Conservation (phyloP, 2,888 invertebrate species). For the Xestobium rufovillosum region DNA sequence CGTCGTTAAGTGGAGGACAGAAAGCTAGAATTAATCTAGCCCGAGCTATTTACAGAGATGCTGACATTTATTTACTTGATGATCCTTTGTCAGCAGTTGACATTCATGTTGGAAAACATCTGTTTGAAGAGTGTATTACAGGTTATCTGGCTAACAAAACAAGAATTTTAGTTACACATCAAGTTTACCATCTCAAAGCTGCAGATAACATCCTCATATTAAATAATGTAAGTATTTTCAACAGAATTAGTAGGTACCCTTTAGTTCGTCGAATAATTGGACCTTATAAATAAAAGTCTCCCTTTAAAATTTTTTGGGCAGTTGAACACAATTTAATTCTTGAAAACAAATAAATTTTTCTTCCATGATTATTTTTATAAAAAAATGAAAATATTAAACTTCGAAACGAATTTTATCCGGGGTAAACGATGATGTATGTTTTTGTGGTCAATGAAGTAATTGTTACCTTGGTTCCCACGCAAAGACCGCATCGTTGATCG, state of each 20-base stretch:
- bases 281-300: no score
- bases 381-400: no score
- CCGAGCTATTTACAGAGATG: constrained; percentile 60
- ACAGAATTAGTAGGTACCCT: background rate
- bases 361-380: no score
- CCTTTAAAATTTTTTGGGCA: no score
- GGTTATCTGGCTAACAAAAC: constrained; percentile 60
- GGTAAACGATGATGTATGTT: no score
- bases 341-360: no score
- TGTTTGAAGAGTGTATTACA: constrained; percentile 72
- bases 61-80: constrained; percentile 75
- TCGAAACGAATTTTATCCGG: no score
- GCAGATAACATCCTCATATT: constrained; percentile 61
- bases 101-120: constrained; percentile 66
- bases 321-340: no score
- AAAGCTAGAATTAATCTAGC: constrained; percentile 66
- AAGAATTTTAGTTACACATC: constrained; percentile 76
- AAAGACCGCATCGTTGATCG: no score
- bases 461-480: no score
- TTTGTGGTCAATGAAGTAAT: no score
- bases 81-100: constrained; percentile 86
- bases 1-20: constrained; percentile 75
- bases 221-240: constrained; percentile 46
- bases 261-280: no score
- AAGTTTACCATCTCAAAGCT: constrained; percentile 69